Percentiles rank a stretch among this genome's conserved stretches.
Evolutionary conservation across 2,113 vertebrate genomes (phyloP).

Genomic region (Conger conger): DNA sequence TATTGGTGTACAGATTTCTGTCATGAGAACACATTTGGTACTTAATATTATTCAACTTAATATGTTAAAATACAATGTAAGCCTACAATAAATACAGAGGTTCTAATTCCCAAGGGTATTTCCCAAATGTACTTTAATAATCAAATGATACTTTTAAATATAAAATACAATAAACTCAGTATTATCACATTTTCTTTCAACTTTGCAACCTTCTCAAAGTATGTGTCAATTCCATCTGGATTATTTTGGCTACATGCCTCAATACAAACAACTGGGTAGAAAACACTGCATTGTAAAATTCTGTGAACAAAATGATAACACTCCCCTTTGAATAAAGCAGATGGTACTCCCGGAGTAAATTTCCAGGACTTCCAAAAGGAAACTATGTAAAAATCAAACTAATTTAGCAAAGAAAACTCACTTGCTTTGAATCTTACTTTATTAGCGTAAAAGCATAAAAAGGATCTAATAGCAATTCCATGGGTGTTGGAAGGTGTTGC

Average conservation of each 20-base stretch:
- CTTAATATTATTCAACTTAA: too few relatives aligned
- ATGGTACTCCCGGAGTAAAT: constrained; percentile 3
- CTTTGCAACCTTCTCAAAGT: background rate
- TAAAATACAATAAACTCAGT: background rate
- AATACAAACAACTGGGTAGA: too few relatives aligned
- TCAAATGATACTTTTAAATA: too few relatives aligned
- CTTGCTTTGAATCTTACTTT: background rate
- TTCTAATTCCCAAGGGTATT: background rate
- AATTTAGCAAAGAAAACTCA: background rate
- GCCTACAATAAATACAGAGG: background rate
- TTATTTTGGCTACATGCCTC: background rate
- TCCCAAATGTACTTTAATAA: background rate
- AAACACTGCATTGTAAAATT: constrained; percentile 2
- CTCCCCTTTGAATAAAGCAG: background rate
- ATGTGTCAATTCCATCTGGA: background rate
- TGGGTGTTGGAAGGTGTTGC: constrained; percentile 57
- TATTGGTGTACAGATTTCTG: background rate
- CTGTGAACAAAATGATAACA: background rate
- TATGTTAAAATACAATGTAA: background rate
- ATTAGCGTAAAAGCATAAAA: constrained; percentile 5
- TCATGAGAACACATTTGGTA: background rate
- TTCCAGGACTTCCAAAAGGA: constrained; percentile 4
- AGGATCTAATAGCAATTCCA: constrained; percentile 10
- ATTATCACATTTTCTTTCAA: background rate
- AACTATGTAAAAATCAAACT: background rate